Evolutionary conservation across 2,113 vertebrate genomes (phyloP).

Genomic region (Dissostichus mawsoni): DNA sequence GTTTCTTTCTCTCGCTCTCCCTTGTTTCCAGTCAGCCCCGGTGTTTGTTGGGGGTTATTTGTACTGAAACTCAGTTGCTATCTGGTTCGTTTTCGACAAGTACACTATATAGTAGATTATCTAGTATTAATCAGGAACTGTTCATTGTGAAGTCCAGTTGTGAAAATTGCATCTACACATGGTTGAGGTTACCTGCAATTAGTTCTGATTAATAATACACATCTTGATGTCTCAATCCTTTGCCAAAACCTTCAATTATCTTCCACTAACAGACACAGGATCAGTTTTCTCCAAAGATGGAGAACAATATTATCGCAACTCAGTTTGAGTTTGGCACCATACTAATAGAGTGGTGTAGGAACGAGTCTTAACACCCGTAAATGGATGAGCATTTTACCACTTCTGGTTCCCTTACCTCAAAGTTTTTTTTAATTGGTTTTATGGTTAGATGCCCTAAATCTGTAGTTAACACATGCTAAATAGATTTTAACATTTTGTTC

Average conservation of each 20-base stretch:
- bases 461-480: too few species aligned
- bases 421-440: too few species aligned
- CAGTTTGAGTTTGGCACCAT: background rate
- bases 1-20: slow-evolving; percentile 23
- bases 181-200: background rate
- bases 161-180: background rate
- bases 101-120: background rate
- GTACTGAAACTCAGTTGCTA: background rate
- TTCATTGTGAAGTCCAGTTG: background rate
- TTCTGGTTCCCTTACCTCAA: too few species aligned
- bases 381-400: too few species aligned
- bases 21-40: background rate
- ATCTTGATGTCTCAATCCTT: background rate
- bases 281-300: background rate
- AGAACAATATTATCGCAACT: background rate
- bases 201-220: background rate
- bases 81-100: background rate
- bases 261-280: background rate
- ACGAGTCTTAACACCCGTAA: too few species aligned
- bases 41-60: slow-evolving; percentile 23
- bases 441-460: too few species aligned
- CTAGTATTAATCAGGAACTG: too few species aligned
- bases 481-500: too few species aligned
- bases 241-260: background rate
- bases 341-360: too few species aligned